Conservation (phyloP, 2,797 vertebrate genomes). For the Siniperca undulata region DNA sequence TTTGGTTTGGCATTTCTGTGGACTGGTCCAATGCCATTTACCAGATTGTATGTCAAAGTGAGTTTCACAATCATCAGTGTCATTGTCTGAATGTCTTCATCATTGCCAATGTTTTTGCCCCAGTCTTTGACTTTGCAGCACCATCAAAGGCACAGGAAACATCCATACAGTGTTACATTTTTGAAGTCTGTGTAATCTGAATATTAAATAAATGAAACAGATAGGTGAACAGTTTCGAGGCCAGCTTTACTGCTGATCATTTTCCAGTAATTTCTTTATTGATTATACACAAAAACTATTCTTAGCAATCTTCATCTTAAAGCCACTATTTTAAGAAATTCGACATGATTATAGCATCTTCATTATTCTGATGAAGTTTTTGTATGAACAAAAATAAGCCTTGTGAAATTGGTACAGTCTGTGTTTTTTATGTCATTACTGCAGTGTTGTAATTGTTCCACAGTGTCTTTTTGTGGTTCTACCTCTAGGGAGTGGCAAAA, state of each 20-base stretch:
- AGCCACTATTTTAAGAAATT: not conserved
- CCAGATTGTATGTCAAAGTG: constrained; percentile 22
- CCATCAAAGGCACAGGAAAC: constrained; percentile 7
- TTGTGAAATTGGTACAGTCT: no score
- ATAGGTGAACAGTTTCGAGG: not conserved
- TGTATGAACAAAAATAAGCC: not conserved
- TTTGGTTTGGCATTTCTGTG: constrained; percentile 19
- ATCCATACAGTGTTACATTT: not conserved
- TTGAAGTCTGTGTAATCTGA: not conserved
- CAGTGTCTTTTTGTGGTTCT: not conserved
- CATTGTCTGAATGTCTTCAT: constrained; percentile 37
- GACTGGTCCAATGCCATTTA: constrained; percentile 48
- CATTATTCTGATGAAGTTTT: not conserved
- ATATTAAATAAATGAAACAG: not conserved
- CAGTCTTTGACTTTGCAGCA: constrained; percentile 25
- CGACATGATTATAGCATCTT: not conserved
- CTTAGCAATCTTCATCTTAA: not conserved
- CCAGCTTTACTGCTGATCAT: not conserved
- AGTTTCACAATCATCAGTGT: constrained; percentile 43
- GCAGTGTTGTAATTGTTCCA: not conserved
- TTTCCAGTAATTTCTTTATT: not conserved
- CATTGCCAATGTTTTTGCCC: not conserved
- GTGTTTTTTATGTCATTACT: not conserved
- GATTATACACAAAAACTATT: not conserved
- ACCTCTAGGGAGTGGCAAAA: not conserved